Conservation (phyloP, 2,888 invertebrate species). For the Eristalis arbustorum region DNA sequence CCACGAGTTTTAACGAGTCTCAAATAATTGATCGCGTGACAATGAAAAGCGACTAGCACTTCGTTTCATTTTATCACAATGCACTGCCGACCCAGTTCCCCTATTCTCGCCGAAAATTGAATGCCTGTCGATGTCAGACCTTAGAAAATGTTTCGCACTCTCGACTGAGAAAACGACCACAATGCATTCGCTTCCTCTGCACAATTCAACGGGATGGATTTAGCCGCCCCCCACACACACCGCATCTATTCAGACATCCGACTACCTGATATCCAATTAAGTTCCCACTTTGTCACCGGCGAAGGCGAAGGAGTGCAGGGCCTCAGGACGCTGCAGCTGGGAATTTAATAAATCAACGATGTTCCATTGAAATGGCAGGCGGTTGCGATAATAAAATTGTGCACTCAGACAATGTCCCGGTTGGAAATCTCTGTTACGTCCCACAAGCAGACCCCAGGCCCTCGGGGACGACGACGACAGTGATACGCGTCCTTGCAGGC, state of each 20-base stretch:
- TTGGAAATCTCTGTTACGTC: slow-evolving; percentile 30
- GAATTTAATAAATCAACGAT: slow-evolving; percentile 63
- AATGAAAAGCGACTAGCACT: neutral
- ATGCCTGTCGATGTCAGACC: neutral
- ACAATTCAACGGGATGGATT: slow-evolving; percentile 19
- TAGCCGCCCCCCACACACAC: neutral
- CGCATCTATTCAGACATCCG: slow-evolving; percentile 30
- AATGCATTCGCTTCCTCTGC: neutral
- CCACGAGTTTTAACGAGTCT: neutral
- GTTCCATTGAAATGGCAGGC: slow-evolving; percentile 37
- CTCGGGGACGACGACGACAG: slow-evolving; percentile 10
- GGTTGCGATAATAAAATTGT: slow-evolving; percentile 53
- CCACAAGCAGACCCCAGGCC: neutral
- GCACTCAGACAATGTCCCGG: slow-evolving; percentile 35
- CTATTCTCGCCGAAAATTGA: neutral
- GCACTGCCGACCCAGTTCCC: neutral
- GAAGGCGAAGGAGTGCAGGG: neutral
- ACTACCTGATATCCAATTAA: slow-evolving; percentile 62
- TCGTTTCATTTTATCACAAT: neutral
- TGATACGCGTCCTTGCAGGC: slow-evolving; percentile 25
- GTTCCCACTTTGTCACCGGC: slow-evolving; percentile 3
- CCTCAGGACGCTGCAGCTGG: neutral
- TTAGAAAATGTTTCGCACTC: neutral
- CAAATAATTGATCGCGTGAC: neutral
- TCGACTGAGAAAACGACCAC: neutral